Evolutionary conservation across 2,797 vertebrate species (phyloP), one percentile per base, ranked within the genome.

Genomic region (Melanotaenia maccullochi): DNA sequence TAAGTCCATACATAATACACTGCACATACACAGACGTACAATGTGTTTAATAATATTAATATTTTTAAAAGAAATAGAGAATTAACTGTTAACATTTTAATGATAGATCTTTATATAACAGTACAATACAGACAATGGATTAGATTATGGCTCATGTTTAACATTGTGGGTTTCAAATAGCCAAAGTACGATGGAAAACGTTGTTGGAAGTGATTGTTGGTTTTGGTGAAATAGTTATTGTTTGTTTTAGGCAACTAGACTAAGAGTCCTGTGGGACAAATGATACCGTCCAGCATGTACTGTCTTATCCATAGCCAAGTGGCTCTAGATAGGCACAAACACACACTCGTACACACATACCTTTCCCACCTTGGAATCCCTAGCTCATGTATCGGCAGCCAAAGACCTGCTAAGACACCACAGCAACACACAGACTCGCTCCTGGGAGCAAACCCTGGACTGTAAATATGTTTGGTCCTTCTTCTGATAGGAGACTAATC

Each of bases 381-480:
- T 47, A 67, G 79, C 79, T 86, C 60, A 68, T 92, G 90, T 91
- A 92, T 92, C 86, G 86, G 89, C 83, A 92, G 91, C 91, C 91
- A 93, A 90, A 76, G 82, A 80, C 85, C 85, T 71, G 81, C 83
- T 72, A 79, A 87, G 85, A 84, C 76, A 77, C 82, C 70, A 65
- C 67, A 77, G 65, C 75, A 71, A 76, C 64, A 86, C 75, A 81
- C 87, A 81, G 87, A 91, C 88, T 89, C 80, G 86, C 89, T 89
- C 84, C 86, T 85, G 91, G 92, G 90, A 91, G 90, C 86, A 88
- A 92, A 92, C 91, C 91, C 91, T 94, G 91, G 89, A 90, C 90
- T 83, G 90, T 92, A 93, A 93, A 93, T 93, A 93, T 94, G 93
- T 93, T 94, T 95, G 93, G 94, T 90, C 80, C 83, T 90, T 68